These are phyloP conservation scores for Sapayoa aenigma DNA, from an alignment of 2,113 vertebrate species.

Conservation along the genomic window DNA sequence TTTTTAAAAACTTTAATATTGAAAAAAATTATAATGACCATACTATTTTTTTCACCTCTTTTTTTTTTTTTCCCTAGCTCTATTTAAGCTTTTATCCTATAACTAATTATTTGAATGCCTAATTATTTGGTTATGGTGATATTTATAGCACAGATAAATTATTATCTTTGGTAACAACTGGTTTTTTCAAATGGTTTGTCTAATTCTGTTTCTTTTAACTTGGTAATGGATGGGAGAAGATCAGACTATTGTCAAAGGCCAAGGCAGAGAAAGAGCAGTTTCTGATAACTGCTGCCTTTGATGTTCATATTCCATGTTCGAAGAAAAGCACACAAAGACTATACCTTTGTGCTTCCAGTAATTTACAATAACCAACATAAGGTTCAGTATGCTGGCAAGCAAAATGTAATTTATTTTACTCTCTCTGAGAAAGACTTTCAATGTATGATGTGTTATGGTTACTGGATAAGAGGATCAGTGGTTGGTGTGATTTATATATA, in stretches of 20 bases:
- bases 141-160: neutral
- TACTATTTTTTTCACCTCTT: neutral
- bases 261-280: neutral
- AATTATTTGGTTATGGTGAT: neutral
- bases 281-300: neutral
- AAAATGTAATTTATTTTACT: conserved; percentile 35
- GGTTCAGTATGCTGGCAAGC: conserved; percentile 12
- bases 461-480: conserved; percentile 59
- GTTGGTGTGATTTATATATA: conserved; percentile 48
- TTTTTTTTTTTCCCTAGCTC: neutral
- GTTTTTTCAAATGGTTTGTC: neutral
- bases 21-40: neutral
- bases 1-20: neutral
- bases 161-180: neutral
- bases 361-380: conserved; percentile 20
- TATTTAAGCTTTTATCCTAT: neutral
- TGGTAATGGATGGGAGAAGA: neutral
- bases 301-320: neutral
- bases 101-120: neutral
- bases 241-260: neutral
- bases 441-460: conserved; percentile 54
- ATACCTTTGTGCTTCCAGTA: conserved; percentile 12
- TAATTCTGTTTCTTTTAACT: neutral
- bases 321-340: neutral
- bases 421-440: neutral